Percentiles rank a stretch among this genome's conserved stretches.
Conservation (phyloP, 2,888 invertebrate species). For the Crossocerus cetratus region DNA sequence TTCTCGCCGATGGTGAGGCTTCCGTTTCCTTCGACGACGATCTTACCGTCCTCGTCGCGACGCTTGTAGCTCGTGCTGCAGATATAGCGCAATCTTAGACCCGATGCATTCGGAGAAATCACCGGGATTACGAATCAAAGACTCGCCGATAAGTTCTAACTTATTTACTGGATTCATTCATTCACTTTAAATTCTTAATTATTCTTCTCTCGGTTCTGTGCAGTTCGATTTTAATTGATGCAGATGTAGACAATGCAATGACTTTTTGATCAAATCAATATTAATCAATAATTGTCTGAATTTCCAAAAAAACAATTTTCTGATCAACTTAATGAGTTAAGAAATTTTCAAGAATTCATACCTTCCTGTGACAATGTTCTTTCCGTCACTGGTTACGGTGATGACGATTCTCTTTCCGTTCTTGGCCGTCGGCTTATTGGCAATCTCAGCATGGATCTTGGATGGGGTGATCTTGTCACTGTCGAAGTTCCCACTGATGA, state of each 20-base stretch:
- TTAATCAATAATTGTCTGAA: too few species aligned
- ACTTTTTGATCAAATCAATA: too few species aligned
- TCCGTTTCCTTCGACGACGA: conserved; percentile 87
- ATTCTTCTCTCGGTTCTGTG: background rate
- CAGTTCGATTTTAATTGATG: background rate
- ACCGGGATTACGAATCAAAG: too few species aligned
- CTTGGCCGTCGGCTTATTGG: conserved; percentile 81
- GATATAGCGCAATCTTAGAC: conserved; percentile 40
- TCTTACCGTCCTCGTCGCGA: conserved; percentile 81
- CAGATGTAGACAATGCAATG: too few species aligned
- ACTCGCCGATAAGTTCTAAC: background rate
- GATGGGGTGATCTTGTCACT: conserved; percentile 83
- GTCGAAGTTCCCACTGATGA: conserved; percentile 81
- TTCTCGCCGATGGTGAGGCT: conserved; percentile 84
- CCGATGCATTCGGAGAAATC: too few species aligned
- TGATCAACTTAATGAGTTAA: too few species aligned
- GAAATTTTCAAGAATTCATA: conserved; percentile 61
- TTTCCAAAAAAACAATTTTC: too few species aligned
- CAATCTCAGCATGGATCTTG: conserved; percentile 82
- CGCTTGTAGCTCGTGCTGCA: conserved; percentile 83
- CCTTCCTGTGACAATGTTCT: conserved; percentile 85
- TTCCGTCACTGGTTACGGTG: conserved; percentile 81
- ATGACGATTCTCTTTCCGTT: conserved; percentile 82
- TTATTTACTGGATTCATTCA: background rate
- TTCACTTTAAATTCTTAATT: background rate